Evolutionary conservation across 1,140 invertebrate genomes (phyloP).

Genomic region (Trissolcus basalis): DNA sequence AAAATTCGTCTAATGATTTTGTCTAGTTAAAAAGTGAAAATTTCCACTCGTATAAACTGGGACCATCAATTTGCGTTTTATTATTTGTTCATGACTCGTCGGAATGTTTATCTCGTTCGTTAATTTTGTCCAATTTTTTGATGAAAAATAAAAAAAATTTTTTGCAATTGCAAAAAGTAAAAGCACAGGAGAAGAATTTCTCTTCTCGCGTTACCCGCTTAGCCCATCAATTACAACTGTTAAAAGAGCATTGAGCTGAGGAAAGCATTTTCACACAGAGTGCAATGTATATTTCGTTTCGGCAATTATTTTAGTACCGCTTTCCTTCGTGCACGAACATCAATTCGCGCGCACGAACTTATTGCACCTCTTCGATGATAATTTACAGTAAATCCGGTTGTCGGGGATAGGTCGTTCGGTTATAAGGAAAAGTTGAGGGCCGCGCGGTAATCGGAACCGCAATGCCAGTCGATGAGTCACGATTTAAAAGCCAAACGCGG

Average conservation of each 20-base stretch:
- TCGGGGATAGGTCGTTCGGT: neutral
- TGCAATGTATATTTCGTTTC: neutral
- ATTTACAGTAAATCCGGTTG: neutral
- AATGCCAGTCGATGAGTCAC: slow-evolving; percentile 1
- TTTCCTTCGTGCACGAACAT: neutral
- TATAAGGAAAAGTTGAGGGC: neutral
- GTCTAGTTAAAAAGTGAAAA: no score
- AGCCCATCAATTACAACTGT: no score
- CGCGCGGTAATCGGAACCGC: neutral
- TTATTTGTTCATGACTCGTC: no score
- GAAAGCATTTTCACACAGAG: neutral
- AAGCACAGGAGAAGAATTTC: no score
- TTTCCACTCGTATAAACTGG: no score
- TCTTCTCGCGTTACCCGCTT: no score
- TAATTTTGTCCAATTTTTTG: no score
- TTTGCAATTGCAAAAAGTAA: no score
- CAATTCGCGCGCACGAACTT: neutral
- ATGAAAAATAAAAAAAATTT: no score
- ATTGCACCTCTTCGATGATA: neutral
- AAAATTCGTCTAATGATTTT: no score
- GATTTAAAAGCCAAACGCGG: neutral
- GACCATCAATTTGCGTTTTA: no score
- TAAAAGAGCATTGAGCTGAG: neutral
- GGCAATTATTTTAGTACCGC: slow-evolving; percentile 1
- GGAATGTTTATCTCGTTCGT: no score